Evolutionary conservation across 37 sponge, comb jelly and placozoan genomes (phyloP), one percentile per base, ranked within the genome.

Genomic region (Cliona cf. orientalis): DNA sequence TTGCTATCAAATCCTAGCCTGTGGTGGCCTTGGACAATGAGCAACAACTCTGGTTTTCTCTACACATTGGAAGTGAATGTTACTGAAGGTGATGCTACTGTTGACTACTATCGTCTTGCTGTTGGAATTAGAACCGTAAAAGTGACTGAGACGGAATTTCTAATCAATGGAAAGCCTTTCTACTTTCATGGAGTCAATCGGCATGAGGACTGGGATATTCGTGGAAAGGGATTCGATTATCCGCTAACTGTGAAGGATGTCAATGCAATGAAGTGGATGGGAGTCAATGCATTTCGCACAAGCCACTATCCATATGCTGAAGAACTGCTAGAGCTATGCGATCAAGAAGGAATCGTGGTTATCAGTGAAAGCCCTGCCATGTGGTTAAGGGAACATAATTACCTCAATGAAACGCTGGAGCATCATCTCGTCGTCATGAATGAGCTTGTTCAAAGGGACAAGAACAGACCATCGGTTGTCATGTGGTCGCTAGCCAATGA

Each of bases 401-500:
- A 84, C 74, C 80, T 26, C 12, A 64, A 89, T 42, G 75, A 66
- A 44, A 83, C 84, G 41, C 75, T 89, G 25, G 39, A 70, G 9
- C 90, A 89, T 45, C 90, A 89, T 53, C 75, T 84, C 9, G 69
- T 79, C 12, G 90, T 89, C 46, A 79, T 83, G 69, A 57, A 53
- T 9, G 90, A 89, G 74, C 78, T 89, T 64, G 74, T 89, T 49
- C 56, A 31, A 23, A 83, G 90, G 36, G 90, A 89, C 67, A 83
- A 83, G 84, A 89, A 89, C 80, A 70, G 78, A 32, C 80, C 90
- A 23, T 63, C 80, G 2, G 77, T 89, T 9, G 84, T 89, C 42
- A 89, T 89, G 90, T 89, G 90, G 90, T 89, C 90, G 7, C 67
- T 89, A 1, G 90, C 90, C 82, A 89, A 89, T 60, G 90, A 89